These are phyloP conservation scores for Bujurquina vittata DNA, from an alignment of 2,113 vertebrate species.

Conservation along the genomic window DNA sequence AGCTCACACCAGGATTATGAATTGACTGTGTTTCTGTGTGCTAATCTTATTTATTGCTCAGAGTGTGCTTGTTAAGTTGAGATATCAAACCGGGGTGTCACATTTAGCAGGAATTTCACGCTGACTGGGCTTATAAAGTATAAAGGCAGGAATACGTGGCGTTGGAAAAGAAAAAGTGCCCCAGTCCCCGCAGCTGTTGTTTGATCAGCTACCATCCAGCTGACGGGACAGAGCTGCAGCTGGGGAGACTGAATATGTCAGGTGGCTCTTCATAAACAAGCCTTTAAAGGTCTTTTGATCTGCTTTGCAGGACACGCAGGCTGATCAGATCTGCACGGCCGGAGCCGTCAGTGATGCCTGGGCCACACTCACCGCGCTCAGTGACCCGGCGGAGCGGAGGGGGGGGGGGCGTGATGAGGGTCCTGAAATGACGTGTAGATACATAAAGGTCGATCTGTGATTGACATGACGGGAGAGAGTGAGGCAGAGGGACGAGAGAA, in stretches of 20 bases:
- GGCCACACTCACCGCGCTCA: constrained; percentile 24
- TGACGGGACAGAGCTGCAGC: constrained; percentile 20
- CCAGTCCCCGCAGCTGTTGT: constrained; percentile 16
- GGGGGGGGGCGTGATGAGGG: constrained; percentile 34
- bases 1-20: constrained; percentile 54
- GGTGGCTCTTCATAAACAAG: constrained; percentile 52
- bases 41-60: constrained; percentile 61
- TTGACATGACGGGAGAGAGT: constrained; percentile 19
- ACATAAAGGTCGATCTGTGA: constrained; percentile 61
- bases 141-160: constrained; percentile 14
- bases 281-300: constrained; percentile 55
- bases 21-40: constrained; percentile 13
- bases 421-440: constrained; percentile 44
- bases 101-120: constrained; percentile 45
- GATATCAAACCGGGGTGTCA: constrained; percentile 46
- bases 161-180: neutral
- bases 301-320: neutral
- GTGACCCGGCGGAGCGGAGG: constrained; percentile 11
- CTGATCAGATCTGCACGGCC: neutral
- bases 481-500: neutral
- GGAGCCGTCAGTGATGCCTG: constrained; percentile 33
- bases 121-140: constrained; percentile 38
- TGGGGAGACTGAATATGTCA: constrained; percentile 40
- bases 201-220: constrained; percentile 59
- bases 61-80: constrained; percentile 44